Conservation (phyloP, 2,113 vertebrate species). For the Charina bottae region DNA sequence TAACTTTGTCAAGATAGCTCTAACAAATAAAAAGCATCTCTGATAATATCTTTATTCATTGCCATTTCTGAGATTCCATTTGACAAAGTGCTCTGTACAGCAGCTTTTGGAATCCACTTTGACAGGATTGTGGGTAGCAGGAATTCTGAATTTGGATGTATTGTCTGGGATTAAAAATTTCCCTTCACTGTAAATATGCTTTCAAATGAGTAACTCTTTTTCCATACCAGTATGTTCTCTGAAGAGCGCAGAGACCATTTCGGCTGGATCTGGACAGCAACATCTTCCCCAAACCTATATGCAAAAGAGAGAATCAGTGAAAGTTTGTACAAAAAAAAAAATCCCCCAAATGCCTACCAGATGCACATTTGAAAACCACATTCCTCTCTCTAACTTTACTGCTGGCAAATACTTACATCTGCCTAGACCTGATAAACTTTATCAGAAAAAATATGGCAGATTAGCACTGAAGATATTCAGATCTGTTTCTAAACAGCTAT, state of each 20-base stretch:
- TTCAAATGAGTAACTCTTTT: not conserved
- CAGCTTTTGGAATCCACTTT: not conserved
- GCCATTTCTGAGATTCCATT: not conserved
- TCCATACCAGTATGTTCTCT: constrained; percentile 17
- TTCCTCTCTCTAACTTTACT: not conserved
- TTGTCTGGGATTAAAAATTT: not conserved
- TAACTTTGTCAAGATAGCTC: not conserved
- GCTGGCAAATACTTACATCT: not conserved
- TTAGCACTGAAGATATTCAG: not conserved
- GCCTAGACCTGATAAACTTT: not conserved
- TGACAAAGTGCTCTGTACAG: not conserved
- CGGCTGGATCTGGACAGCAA: not conserved
- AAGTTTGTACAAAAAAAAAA: not conserved
- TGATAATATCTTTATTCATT: not conserved
- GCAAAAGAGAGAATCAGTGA: not conserved
- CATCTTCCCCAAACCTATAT: constrained; percentile 21
- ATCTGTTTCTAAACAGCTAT: no score
- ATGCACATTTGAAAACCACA: not conserved
- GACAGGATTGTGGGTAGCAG: not conserved
- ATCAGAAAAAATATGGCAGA: not conserved
- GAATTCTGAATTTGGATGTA: no score
- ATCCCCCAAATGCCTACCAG: not conserved
- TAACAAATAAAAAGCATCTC: not conserved
- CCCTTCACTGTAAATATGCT: not conserved
- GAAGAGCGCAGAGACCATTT: constrained; percentile 8